Base-by-base conservation (phyloP, 2,113 vertebrate genomes). In the Tachysurus vachellii region DNA sequence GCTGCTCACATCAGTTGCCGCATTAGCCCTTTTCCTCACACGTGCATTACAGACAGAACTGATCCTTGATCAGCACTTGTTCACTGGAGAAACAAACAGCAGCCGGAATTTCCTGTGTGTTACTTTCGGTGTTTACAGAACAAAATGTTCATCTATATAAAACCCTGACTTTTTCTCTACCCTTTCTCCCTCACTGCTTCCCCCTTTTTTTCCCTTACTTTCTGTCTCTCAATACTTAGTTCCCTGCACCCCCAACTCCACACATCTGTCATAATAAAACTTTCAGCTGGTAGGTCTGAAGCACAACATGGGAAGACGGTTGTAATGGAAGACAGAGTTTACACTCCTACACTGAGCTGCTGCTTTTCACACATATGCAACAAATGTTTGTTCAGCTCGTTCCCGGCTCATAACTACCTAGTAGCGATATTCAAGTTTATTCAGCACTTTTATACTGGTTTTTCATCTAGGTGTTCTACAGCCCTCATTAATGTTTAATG, bases 101-200 rank as follows among this genome's bases (percentile, higher is more conserved):
- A 83, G 84, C 83, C 90, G 91, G 92, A 94, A 94, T 94, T 93
- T 95, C 92, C 93, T 93, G 93, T 80, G 83, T 92, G 23, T 93
- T 93, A 92, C 90, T 91, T 89, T 61, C 28, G 42, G 9, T 89
- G 88, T 91, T 90, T 89, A 87, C 87, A 28, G 83, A 89, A 91
- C 87, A 88, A 88, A 83, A 87, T 84, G 82, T 91, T 90, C 54
- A 85, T 84, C 89, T 88, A 82, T 91, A 90, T 87, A 85, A 79
- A 87, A 89, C 85, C 53, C 71, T 89, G 70, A 86, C 88, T 87
- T 83, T 87, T 80, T 57, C 12, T 84, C 84, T 89, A 61, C 76
- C 57, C 80, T 26, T 47, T 47, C 70, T 77, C 59, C 79, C 54
- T 81, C 82, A 75, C 83, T 80, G 88, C 89, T 36, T 64, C 21